Evolutionary conservation across 2,113 vertebrate species (phyloP).

Genomic region (Sigmodon hispidus): DNA sequence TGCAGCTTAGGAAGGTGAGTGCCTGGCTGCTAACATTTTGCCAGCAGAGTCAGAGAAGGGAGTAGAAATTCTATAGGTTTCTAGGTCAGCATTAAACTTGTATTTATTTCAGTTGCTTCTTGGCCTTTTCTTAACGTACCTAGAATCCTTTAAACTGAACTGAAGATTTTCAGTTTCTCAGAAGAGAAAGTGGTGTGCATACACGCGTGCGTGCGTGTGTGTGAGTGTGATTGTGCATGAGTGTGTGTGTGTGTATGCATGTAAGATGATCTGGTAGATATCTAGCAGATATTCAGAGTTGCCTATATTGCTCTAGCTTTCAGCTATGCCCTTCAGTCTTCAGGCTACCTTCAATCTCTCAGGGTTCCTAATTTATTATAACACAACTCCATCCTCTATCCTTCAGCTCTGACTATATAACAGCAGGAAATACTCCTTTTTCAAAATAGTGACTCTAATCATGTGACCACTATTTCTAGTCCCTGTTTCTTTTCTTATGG

Average conservation of each 20-base stretch:
- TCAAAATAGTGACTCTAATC: neutral
- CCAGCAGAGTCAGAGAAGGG: neutral
- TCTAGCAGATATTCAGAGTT: neutral
- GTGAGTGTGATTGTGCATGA: neutral
- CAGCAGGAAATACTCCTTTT: neutral
- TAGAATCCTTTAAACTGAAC: neutral
- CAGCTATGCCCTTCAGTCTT: neutral
- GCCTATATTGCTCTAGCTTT: neutral
- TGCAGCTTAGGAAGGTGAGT: neutral
- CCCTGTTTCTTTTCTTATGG: conserved; percentile 30
- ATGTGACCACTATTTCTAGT: neutral
- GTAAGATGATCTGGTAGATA: neutral
- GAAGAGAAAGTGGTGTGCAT: neutral
- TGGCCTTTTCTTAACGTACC: neutral
- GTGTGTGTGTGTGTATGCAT: too few species aligned
- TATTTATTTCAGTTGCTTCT: neutral
- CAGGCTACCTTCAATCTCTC: neutral
- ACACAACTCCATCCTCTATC: neutral
- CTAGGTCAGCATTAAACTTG: neutral
- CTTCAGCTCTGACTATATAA: neutral
- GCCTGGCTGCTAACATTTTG: neutral
- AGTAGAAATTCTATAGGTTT: neutral
- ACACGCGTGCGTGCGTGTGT: neutral
- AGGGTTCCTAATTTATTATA: neutral
- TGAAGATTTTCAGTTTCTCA: neutral